Conservation (phyloP, 2,888 invertebrate species). For the Chrysopilus asiliformis region DNA sequence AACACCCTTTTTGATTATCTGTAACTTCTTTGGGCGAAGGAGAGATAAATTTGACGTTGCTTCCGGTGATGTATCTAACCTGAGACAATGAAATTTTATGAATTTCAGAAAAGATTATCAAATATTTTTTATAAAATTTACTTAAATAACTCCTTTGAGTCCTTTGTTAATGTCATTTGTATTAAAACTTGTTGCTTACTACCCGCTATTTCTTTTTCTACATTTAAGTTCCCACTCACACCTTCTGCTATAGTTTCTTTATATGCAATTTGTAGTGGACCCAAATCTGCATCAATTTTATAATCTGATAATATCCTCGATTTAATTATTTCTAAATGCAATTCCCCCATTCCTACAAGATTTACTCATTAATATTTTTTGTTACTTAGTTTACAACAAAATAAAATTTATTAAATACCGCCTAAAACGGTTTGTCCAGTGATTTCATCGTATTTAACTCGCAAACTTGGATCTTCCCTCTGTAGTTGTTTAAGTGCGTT, state of each 20-base stretch:
- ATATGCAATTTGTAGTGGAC: constrained; percentile 85
- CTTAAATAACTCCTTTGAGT: constrained; percentile 39
- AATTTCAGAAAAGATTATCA: constrained; percentile 2
- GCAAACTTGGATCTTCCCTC: constrained; percentile 83
- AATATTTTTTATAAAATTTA: constrained; percentile 18
- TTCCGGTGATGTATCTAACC: constrained; percentile 53
- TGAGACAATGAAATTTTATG: constrained; percentile 15
- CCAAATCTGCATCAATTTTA: constrained; percentile 80
- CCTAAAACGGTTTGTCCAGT: constrained; percentile 79
- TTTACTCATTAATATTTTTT: background rate
- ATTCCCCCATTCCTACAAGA: constrained; percentile 81
- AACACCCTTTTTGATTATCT: constrained; percentile 60
- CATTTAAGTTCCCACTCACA: constrained; percentile 18
- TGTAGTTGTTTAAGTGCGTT: constrained; percentile 64
- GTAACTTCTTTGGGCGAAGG: constrained; percentile 50
- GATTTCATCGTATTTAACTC: constrained; percentile 59
- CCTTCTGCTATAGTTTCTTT: constrained; percentile 51
- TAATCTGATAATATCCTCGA: constrained; percentile 80
- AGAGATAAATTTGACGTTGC: constrained; percentile 51
- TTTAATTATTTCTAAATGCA: constrained; percentile 88
- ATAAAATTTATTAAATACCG: constrained; percentile 35
- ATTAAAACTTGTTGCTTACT: constrained; percentile 29
- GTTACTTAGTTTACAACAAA: constrained; percentile 1
- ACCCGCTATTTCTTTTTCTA: constrained; percentile 35
- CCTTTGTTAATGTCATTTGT: constrained; percentile 31